Evolutionary conservation across 1,140 invertebrate genomes (phyloP).

Genomic region (Drosophila obscura): DNA sequence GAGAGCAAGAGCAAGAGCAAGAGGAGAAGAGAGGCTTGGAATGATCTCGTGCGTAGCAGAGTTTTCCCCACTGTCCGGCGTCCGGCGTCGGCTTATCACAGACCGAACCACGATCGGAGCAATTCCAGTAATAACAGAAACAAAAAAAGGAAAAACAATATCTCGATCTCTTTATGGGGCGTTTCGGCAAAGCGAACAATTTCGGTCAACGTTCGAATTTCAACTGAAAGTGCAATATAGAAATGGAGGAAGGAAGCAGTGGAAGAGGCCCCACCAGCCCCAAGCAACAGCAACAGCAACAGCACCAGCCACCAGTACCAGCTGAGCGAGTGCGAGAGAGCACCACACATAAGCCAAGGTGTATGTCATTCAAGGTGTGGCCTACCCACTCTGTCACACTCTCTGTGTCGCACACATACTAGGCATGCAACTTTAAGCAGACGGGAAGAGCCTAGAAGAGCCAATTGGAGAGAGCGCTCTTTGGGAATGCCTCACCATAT

Average conservation of each 20-base stretch:
- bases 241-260: slow-evolving; percentile 69
- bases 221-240: slow-evolving; percentile 75
- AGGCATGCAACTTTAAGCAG: no score
- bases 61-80: slow-evolving; percentile 5
- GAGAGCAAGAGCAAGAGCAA: no score
- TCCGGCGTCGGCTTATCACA: slow-evolving; percentile 37
- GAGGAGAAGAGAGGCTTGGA: slow-evolving; percentile 32
- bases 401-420: background rate
- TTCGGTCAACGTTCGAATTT: slow-evolving; percentile 81
- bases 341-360: slow-evolving; percentile 15
- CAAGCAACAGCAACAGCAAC: slow-evolving; percentile 11
- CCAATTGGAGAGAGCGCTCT: no score
- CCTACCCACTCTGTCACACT: slow-evolving; percentile 43
- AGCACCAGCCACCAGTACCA: slow-evolving; percentile 18
- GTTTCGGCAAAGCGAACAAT: slow-evolving; percentile 53
- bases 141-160: slow-evolving; percentile 36
- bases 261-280: slow-evolving; percentile 15
- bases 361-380: background rate
- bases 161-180: slow-evolving; percentile 1
- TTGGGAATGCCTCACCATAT: background rate
- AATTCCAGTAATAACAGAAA: slow-evolving; percentile 22
- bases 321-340: slow-evolving; percentile 22
- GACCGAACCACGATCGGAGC: no score
- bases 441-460: no score
- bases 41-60: slow-evolving; percentile 57